These are phyloP conservation scores for Plecturocebus donacophilus DNA, from an alignment of 2,113 vertebrate genomes.

Conservation along the genomic window DNA sequence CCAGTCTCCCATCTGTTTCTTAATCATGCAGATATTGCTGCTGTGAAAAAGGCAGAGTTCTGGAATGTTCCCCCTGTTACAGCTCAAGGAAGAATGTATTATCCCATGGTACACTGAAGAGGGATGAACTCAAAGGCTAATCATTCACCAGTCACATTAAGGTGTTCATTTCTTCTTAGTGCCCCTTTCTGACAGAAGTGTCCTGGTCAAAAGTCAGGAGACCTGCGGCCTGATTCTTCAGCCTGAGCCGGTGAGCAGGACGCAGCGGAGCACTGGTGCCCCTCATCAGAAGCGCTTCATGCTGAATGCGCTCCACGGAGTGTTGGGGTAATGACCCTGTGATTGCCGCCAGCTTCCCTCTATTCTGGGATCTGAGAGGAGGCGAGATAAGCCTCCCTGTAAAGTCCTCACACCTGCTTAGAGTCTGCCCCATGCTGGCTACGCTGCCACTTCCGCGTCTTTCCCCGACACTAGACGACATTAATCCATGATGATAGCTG, in stretches of 20 bases:
- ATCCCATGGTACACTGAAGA: neutral
- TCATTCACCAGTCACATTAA: neutral
- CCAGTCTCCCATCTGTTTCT: neutral
- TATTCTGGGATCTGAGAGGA: neutral
- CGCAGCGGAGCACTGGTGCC: accelerated
- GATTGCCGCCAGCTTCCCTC: accelerated
- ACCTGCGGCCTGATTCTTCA: neutral
- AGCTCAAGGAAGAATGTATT: neutral
- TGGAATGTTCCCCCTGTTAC: neutral
- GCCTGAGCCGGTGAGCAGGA: neutral
- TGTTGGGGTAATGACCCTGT: too few species aligned
- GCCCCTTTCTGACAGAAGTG: neutral
- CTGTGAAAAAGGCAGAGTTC: neutral
- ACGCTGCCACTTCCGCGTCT: neutral
- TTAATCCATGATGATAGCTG: neutral
- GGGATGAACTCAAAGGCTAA: neutral
- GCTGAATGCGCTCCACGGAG: neutral
- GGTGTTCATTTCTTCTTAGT: neutral
- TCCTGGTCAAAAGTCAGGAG: neutral
- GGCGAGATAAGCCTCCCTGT: neutral
- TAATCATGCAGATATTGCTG: neutral
- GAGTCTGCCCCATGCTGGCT: accelerated
- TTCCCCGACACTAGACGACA: accelerated
- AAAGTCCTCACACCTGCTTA: neutral
- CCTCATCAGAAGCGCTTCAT: accelerated